These are phyloP conservation scores for Sparidentex hasta DNA, from an alignment of 2,797 vertebrate genomes.

Conservation along the genomic window DNA sequence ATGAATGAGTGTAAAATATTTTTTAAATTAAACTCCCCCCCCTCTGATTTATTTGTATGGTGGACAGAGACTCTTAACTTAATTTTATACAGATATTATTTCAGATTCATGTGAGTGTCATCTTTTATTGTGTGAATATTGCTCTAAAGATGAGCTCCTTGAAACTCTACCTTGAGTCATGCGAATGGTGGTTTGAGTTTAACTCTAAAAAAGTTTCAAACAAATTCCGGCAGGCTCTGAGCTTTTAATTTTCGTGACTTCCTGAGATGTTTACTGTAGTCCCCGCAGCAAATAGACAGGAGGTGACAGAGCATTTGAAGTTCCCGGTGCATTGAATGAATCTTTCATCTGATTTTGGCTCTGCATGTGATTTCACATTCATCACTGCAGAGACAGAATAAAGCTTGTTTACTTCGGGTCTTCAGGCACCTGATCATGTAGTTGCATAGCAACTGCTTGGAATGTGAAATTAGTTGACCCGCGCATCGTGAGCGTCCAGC, in stretches of 20 bases:
- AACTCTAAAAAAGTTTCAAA: slow-evolving; percentile 19
- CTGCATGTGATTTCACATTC: slow-evolving; percentile 40
- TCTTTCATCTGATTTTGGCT: slow-evolving; percentile 43
- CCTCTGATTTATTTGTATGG: slow-evolving; percentile 50
- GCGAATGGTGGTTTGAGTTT: neutral
- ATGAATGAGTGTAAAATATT: slow-evolving; percentile 42
- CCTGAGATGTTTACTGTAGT: slow-evolving; percentile 34
- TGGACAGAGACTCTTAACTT: neutral
- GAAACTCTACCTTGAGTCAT: neutral
- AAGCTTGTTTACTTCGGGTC: slow-evolving; percentile 67
- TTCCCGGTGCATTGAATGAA: slow-evolving; percentile 15
- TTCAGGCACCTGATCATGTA: slow-evolving; percentile 43
- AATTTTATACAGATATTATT: slow-evolving; percentile 42
- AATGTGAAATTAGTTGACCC: slow-evolving; percentile 67
- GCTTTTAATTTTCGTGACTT: slow-evolving; percentile 26
- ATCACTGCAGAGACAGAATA: slow-evolving; percentile 53
- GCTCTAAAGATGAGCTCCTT: slow-evolving; percentile 5
- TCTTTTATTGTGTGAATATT: slow-evolving; percentile 25
- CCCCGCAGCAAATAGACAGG: slow-evolving; percentile 23
- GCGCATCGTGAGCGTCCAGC: slow-evolving; percentile 38
- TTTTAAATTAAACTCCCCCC: slow-evolving; percentile 44
- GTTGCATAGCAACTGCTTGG: slow-evolving; percentile 78
- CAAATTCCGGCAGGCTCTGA: neutral
- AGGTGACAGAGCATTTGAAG: slow-evolving; percentile 29
- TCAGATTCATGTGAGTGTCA: slow-evolving; percentile 32